A percentile compares a stretch with the other conserved stretches of the same genome.
Evolutionary conservation across 2,797 vertebrate species (phyloP).

Genomic region (Epinephelus awoara): DNA sequence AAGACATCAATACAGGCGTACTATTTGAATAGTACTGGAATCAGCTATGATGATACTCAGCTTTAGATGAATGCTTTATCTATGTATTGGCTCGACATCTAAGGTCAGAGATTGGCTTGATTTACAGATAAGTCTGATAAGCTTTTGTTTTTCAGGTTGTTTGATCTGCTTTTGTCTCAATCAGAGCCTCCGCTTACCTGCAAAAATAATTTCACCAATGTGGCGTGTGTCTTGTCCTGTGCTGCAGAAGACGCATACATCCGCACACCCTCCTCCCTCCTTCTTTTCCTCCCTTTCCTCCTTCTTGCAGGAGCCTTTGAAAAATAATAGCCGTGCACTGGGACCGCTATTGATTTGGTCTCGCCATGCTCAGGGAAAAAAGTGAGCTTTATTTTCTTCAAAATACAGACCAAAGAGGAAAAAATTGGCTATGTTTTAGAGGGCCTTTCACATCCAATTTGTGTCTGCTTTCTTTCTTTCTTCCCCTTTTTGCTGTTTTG

Average conservation of each 20-base stretch:
- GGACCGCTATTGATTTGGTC: slow-evolving; percentile 80
- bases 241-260: slow-evolving; percentile 30
- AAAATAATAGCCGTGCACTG: slow-evolving; percentile 77
- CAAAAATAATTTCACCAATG: slow-evolving; percentile 39
- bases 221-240: slow-evolving; percentile 1
- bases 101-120: slow-evolving; percentile 28
- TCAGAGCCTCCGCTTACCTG: slow-evolving; percentile 34
- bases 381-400: slow-evolving; percentile 77
- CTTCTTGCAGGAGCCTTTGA: slow-evolving; percentile 73
- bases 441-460: slow-evolving; percentile 73
- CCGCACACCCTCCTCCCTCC: not conserved
- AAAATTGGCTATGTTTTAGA: slow-evolving; percentile 65
- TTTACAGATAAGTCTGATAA: slow-evolving; percentile 22
- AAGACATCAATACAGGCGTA: slow-evolving; percentile 43
- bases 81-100: slow-evolving; percentile 7
- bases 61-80: slow-evolving; percentile 36
- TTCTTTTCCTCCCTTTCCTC: slow-evolving; percentile 15
- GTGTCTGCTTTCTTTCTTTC: slow-evolving; percentile 48
- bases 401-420: slow-evolving; percentile 71
- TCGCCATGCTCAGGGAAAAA: slow-evolving; percentile 57
- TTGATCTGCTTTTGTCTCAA: slow-evolving; percentile 38
- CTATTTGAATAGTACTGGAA: slow-evolving; percentile 14
- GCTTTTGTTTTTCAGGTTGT: not conserved
- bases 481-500: slow-evolving; percentile 42
- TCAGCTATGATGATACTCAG: slow-evolving; percentile 10